Conservation (phyloP, 2,888 invertebrate species). For the Halictus quadricinctus region DNA sequence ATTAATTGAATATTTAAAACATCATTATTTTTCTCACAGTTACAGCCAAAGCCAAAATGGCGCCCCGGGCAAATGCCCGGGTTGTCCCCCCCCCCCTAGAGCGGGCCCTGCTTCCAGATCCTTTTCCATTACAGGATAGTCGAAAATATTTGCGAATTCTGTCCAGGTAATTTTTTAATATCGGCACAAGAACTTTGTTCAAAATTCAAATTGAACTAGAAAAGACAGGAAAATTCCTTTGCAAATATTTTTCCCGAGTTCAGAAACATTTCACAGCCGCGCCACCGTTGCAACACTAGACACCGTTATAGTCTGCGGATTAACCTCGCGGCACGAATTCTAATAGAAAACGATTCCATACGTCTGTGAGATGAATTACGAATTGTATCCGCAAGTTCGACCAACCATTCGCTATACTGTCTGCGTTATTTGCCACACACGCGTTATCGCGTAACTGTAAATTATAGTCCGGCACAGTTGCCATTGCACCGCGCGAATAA, state of each 20-base stretch:
- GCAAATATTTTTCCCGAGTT: not conserved
- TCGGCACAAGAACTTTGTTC: too few species aligned
- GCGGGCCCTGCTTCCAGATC: too few species aligned
- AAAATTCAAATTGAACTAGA: too few species aligned
- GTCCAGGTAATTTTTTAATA: too few species aligned
- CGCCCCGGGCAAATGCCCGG: too few species aligned
- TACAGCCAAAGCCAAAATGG: too few species aligned
- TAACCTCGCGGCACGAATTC: not conserved
- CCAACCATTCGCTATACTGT: not conserved
- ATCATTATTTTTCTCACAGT: too few species aligned
- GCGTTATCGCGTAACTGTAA: conserved; percentile 32
- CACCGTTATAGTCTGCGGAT: not conserved
- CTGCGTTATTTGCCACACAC: conserved; percentile 4
- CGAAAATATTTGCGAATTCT: too few species aligned
- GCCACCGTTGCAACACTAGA: not conserved
- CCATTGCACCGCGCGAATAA: conserved; percentile 13
- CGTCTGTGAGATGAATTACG: not conserved
- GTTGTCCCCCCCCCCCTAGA: too few species aligned
- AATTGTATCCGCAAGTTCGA: not conserved
- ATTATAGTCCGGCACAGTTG: not conserved
- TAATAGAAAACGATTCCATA: conserved; percentile 2
- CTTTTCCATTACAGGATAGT: not conserved
- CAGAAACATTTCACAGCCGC: not conserved
- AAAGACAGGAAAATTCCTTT: not conserved
- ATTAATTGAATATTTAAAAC: too few species aligned